Conservation (phyloP, 2,888 invertebrate species). For the Oscheius sp. region DNA sequence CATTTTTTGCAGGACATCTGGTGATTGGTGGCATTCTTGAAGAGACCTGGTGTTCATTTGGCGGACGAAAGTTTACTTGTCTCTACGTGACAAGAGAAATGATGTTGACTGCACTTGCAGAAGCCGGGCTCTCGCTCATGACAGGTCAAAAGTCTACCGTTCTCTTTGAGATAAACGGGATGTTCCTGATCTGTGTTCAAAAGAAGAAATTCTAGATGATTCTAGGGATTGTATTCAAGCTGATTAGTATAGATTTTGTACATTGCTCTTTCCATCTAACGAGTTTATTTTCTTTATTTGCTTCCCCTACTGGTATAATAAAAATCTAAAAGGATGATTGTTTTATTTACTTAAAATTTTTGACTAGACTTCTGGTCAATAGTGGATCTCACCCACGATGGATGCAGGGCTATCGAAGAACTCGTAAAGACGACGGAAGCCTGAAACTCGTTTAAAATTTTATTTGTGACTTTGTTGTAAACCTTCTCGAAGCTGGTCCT, state of each 20-base stretch:
- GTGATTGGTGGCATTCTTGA: slow-evolving; percentile 67
- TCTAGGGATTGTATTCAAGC: no score
- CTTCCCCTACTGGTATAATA: slow-evolving; percentile 14
- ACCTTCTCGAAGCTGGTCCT: slow-evolving; percentile 63
- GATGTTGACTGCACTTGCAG: slow-evolving; percentile 57
- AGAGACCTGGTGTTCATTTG: slow-evolving; percentile 69
- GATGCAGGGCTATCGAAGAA: slow-evolving; percentile 10
- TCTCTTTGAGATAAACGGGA: slow-evolving; percentile 64
- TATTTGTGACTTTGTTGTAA: background rate
- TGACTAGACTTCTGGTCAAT: slow-evolving; percentile 18
- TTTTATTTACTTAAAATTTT: background rate
- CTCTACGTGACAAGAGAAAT: slow-evolving; percentile 62
- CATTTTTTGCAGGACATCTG: slow-evolving; percentile 42
- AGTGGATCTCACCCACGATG: slow-evolving; percentile 20
- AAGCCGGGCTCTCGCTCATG: slow-evolving; percentile 56
- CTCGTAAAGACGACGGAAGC: slow-evolving; percentile 23
- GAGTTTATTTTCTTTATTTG: slow-evolving; percentile 13
- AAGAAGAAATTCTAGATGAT: slow-evolving; percentile 4
- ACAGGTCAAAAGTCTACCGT: slow-evolving; percentile 44
- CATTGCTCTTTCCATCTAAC: slow-evolving; percentile 1
- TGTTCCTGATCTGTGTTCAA: slow-evolving; percentile 61
- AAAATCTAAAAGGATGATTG: background rate
- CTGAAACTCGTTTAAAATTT: slow-evolving; percentile 9
- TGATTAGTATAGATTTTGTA: background rate
- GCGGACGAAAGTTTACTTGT: slow-evolving; percentile 65